Evolutionary conservation across 2,113 vertebrate genomes (phyloP).

Genomic region (Danionella cerebrum): DNA sequence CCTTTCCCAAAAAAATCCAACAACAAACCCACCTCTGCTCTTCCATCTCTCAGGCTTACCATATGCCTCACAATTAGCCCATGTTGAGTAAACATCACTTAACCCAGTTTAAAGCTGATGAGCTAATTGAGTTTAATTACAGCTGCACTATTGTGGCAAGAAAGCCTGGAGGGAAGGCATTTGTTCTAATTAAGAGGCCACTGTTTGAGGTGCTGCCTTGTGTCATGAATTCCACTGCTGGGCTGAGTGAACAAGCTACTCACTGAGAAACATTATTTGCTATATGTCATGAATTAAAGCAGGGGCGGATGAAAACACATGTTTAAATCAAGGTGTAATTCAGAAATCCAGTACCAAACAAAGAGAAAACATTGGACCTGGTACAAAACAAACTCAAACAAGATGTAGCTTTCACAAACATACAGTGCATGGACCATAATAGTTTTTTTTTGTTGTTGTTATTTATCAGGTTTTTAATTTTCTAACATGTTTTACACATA

Average conservation of each 20-base stretch:
- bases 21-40: slow-evolving; percentile 26
- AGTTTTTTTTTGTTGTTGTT: too few species aligned
- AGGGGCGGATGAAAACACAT: too few species aligned
- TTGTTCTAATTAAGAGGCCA: slow-evolving; percentile 29
- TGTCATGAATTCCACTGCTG: background rate
- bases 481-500: too few species aligned
- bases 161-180: slow-evolving; percentile 26
- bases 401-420: too few species aligned
- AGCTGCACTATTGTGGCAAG: slow-evolving; percentile 35
- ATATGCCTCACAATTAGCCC: slow-evolving; percentile 44
- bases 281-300: too few species aligned
- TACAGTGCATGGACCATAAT: too few species aligned
- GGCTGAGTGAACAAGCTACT: too few species aligned
- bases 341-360: background rate
- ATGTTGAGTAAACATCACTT: slow-evolving; percentile 44
- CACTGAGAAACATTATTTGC: too few species aligned
- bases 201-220: background rate
- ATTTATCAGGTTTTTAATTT: too few species aligned
- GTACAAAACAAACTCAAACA: too few species aligned
- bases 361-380: too few species aligned
- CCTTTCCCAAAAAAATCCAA: slow-evolving; percentile 32
- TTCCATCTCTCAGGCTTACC: slow-evolving; percentile 35
- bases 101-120: slow-evolving; percentile 42
- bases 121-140: slow-evolving; percentile 46
- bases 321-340: too few species aligned